These are phyloP conservation scores for Synergus umbraculus DNA, from an alignment of 2,888 invertebrate species.

Conservation along the genomic window DNA sequence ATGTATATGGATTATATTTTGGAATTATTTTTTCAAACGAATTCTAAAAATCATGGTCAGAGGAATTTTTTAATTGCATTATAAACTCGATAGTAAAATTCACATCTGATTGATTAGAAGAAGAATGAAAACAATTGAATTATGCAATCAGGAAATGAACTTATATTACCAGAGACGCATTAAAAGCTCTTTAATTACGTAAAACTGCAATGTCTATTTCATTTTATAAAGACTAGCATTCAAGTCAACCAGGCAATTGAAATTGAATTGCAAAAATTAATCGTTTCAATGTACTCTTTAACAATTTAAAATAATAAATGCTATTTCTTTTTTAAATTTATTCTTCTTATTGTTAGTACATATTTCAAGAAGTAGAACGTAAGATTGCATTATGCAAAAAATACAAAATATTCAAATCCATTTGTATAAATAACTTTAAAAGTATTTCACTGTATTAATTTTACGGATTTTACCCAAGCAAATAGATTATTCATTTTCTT, in stretches of 20 bases:
- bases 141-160: slow-evolving; percentile 35
- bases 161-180: slow-evolving; percentile 11
- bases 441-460: background rate
- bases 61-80: background rate
- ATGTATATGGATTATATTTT: background rate
- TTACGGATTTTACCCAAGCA: background rate
- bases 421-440: background rate
- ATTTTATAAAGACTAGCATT: slow-evolving; percentile 9
- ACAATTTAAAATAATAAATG: background rate
- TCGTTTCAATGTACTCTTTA: background rate
- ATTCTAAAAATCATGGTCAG: background rate
- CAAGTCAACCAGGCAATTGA: background rate
- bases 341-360: background rate
- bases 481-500: background rate
- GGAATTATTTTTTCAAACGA: background rate
- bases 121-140: slow-evolving; percentile 21
- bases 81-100: background rate
- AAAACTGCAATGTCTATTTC: slow-evolving; percentile 28
- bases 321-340: background rate
- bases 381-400: background rate
- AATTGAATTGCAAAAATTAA: slow-evolving; percentile 4
- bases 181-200: slow-evolving; percentile 34
- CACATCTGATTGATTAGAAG: background rate
- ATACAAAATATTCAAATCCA: background rate
- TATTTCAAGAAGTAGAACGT: background rate